Base-by-base conservation (phyloP, 2,113 vertebrate genomes). In the Sula dactylatra region DNA sequence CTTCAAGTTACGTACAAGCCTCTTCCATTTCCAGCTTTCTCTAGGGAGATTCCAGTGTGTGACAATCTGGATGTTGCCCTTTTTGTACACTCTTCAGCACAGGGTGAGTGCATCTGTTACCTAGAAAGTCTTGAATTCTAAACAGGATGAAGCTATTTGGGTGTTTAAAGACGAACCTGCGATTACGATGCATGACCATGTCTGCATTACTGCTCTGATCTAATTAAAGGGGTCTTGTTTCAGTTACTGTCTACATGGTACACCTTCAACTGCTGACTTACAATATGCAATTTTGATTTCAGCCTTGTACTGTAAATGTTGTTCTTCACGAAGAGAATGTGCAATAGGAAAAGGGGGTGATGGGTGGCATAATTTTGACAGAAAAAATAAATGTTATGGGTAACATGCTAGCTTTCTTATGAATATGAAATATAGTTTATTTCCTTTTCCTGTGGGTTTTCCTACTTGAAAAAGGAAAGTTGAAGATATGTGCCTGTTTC, bases 251-350 rank as follows among this genome's bases (percentile, higher is more conserved):
- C 93, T 91, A 92, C 94, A 80, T 42, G 90, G 86, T 97, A 95
- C 95, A 90, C 92, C 84, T 96, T 96, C 93, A 97, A 70, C 93
- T 95, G 94, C 94, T 90, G 88, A 96, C 61, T 96, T 95, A 93
- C 59, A 71, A 96, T 97, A 97, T 97, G 97, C 96, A 97, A 94
- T 96, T 91, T 97, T 96, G 87, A 78, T 96, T 97, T 96, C 96
- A 95, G 95, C 96, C 85, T 97, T 93, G 86, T 97, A 96, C 96
- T 97, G 95, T 96, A 97, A 95, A 91, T 86, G 92, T 81, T 88
- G 61, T 88, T 96, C 89, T 96, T 97, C 94, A 94, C 88, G 90
- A 87, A 95, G 89, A 95, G 91, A 96, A 94, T 90, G 94, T 97
- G 97, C 96, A 97, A 97, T 95, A 97, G 93, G 88, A 88, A 54